Evolutionary conservation across 2,888 invertebrate genomes (phyloP).

Genomic region (Conomelus anceps): DNA sequence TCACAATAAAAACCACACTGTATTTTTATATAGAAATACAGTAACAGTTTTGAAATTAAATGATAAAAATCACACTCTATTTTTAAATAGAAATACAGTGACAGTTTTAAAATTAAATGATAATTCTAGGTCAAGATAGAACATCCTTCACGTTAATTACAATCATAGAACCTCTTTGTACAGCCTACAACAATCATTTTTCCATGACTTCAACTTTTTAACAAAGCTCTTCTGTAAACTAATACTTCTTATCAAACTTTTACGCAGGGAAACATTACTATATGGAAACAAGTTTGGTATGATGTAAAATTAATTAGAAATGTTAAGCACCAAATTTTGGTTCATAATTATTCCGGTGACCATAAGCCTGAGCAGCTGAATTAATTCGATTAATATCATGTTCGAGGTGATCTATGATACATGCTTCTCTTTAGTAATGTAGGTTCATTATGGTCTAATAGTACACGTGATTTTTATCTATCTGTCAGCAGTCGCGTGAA

Average conservation of each 20-base stretch:
- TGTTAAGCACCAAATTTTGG: not conserved
- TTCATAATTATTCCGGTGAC: not conserved
- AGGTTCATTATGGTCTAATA: not conserved
- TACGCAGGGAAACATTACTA: not conserved
- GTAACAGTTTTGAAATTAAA: too few relatives aligned
- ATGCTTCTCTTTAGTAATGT: not conserved
- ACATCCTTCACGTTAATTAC: too few relatives aligned
- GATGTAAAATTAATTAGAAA: not conserved
- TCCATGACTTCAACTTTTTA: too few relatives aligned
- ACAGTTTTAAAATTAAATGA: too few relatives aligned
- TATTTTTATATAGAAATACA: too few relatives aligned
- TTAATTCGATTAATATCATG: not conserved
- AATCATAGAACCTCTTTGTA: too few relatives aligned
- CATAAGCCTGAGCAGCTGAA: not conserved
- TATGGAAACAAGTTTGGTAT: not conserved
- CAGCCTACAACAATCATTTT: too few relatives aligned
- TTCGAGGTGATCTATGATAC: not conserved
- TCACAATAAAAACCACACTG: too few relatives aligned
- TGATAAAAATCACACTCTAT: too few relatives aligned
- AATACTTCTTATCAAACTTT: not conserved
- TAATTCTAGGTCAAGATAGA: too few relatives aligned
- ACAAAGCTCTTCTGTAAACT: too few relatives aligned
- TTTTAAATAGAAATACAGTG: too few relatives aligned
- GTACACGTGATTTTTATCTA: not conserved
- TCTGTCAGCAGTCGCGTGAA: not conserved